Conservation (phyloP, 2,888 invertebrate genomes). For the Asteroscopus sphinx region DNA sequence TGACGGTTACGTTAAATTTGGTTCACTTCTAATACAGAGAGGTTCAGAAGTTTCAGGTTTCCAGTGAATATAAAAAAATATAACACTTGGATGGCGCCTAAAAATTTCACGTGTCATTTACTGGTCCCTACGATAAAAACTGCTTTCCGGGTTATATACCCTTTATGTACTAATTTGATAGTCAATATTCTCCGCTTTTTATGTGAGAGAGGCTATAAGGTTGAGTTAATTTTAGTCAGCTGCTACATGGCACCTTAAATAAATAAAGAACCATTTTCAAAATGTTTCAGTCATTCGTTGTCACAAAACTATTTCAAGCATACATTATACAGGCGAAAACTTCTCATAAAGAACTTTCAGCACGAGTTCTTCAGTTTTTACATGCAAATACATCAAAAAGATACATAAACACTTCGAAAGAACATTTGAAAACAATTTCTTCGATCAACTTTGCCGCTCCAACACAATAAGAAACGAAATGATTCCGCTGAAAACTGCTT, state of each 20-base stretch:
- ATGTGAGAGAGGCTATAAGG: neutral
- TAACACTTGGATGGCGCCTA: neutral
- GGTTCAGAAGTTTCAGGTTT: constrained; percentile 11
- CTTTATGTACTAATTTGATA: constrained; percentile 11
- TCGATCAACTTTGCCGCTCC: constrained; percentile 25
- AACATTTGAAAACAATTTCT: constrained; percentile 28
- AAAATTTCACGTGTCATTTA: constrained; percentile 38
- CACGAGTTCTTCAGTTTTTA: neutral
- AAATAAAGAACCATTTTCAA: no score
- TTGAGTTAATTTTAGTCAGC: no score
- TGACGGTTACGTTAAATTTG: constrained; percentile 7
- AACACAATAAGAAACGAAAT: constrained; percentile 57
- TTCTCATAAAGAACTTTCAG: no score
- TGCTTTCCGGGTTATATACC: constrained; percentile 15
- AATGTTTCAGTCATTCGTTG: no score
- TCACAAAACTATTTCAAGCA: no score
- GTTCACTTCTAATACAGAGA: constrained; percentile 10
- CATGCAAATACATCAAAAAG: neutral
- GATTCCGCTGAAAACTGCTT: constrained; percentile 70
- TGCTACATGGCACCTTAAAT: no score
- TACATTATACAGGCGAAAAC: no score
- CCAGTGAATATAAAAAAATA: constrained; percentile 9
- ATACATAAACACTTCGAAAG: constrained; percentile 9
- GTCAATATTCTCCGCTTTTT: constrained; percentile 16
- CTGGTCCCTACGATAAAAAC: constrained; percentile 13